Conservation (phyloP, 1,140 invertebrate genomes). For the Scaptomyza pallida region DNA sequence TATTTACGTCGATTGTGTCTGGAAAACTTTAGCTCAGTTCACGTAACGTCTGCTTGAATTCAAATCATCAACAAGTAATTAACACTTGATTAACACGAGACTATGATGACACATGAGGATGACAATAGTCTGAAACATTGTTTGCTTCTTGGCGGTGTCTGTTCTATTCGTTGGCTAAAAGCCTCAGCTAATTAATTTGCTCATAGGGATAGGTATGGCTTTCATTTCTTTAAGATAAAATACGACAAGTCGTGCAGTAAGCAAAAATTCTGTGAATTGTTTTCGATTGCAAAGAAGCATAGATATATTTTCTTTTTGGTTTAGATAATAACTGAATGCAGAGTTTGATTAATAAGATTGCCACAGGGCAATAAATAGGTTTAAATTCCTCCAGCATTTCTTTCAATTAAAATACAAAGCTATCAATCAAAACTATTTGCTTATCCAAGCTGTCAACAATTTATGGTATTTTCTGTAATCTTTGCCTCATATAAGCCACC, state of each 20-base stretch:
- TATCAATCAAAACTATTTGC: not conserved
- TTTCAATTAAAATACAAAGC: not conserved
- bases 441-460: not conserved
- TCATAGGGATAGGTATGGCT: slow-evolving; percentile 41
- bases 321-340: too few relatives aligned
- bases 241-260: too few relatives aligned
- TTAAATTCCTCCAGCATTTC: too few relatives aligned
- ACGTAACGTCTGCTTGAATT: slow-evolving; percentile 59
- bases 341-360: too few relatives aligned
- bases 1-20: slow-evolving; percentile 19
- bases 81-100: slow-evolving; percentile 63
- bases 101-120: slow-evolving; percentile 9
- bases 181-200: slow-evolving; percentile 18
- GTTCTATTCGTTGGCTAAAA: slow-evolving; percentile 1
- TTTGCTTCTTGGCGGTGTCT: slow-evolving; percentile 10
- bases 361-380: too few relatives aligned
- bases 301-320: too few relatives aligned
- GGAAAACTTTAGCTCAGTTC: slow-evolving; percentile 22
- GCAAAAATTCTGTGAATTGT: too few relatives aligned
- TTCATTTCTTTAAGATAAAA: too few relatives aligned
- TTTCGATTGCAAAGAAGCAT: too few relatives aligned
- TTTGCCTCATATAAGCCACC: slow-evolving; percentile 7
- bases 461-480: not conserved
- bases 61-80: slow-evolving; percentile 55
- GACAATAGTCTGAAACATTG: not conserved